A percentile compares a stretch with the other conserved stretches of the same genome.
phyloP scores from a whole-genome alignment of 2,888 invertebrate genomes.

The Cyrtodaria siliqua region DNA sequence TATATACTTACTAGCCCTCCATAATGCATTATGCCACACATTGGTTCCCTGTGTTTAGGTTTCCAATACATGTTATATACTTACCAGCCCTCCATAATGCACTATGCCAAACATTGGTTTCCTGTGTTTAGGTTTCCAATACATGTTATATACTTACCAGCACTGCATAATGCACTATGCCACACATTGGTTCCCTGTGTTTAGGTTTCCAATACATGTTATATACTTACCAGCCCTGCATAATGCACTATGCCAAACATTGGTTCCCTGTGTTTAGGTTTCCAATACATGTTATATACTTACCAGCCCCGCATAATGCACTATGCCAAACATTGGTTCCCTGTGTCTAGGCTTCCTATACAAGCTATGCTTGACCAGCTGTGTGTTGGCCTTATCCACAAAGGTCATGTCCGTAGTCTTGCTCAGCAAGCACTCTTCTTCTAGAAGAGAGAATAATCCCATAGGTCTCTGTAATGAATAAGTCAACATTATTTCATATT shows the following conservation, averaged over 20 bases:
- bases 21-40: no score
- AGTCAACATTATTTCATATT: no score
- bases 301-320: constrained; percentile 76
- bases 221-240: no score
- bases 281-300: constrained; percentile 18
- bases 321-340: constrained; percentile 74
- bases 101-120: no score
- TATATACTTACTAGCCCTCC: no score
- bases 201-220: no score
- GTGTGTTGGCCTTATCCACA: constrained; percentile 79
- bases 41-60: constrained; percentile 71
- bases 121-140: constrained; percentile 71
- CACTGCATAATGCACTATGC: constrained; percentile 77
- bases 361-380: constrained; percentile 57
- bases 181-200: constrained; percentile 63
- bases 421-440: constrained; percentile 84
- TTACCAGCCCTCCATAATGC: no score
- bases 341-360: constrained; percentile 72
- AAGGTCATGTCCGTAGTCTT: constrained; percentile 80
- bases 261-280: constrained; percentile 71
- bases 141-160: no score
- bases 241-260: no score
- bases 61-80: constrained; percentile 27
- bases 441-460: constrained; percentile 82
- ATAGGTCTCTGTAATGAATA: constrained; percentile 79